These are phyloP conservation scores for Micronisus gabar DNA, from an alignment of 2,113 vertebrate genomes.

Conservation along the genomic window DNA sequence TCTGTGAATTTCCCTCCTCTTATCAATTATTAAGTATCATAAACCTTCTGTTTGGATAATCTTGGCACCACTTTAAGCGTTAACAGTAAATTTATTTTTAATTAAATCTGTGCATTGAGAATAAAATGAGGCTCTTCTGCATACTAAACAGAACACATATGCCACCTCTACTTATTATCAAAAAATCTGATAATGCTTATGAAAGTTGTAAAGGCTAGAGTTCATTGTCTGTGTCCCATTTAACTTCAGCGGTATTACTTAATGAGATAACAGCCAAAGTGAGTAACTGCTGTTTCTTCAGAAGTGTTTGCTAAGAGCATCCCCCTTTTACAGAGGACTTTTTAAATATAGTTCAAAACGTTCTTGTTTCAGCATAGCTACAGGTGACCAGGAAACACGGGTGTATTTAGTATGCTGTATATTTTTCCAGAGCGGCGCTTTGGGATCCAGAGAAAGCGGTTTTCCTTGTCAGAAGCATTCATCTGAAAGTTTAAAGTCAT, in stretches of 20 bases:
- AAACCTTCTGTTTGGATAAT: constrained; percentile 77
- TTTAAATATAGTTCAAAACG: background rate
- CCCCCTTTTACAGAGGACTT: background rate
- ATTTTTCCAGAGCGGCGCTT: background rate
- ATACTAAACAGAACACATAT: constrained; percentile 63
- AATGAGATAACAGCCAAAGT: constrained; percentile 5
- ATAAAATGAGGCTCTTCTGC: constrained; percentile 62
- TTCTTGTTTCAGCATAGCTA: background rate
- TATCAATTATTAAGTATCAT: constrained; percentile 81
- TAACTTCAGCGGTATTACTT: constrained; percentile 13
- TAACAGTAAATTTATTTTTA: constrained; percentile 83
- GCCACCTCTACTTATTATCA: constrained; percentile 61
- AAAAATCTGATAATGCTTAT: constrained; percentile 53
- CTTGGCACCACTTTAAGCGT: constrained; percentile 76
- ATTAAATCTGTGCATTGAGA: constrained; percentile 78
- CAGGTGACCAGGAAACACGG: background rate
- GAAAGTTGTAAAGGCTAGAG: constrained; percentile 52
- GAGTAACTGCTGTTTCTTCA: background rate
- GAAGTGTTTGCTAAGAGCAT: background rate
- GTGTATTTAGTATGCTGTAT: background rate
- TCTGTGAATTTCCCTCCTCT: constrained; percentile 59
- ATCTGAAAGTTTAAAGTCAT: background rate
- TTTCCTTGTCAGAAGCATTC: background rate
- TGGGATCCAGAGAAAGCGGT: background rate
- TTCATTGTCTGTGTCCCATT: constrained; percentile 62